These are phyloP conservation scores for Malurus melanocephalus DNA, from an alignment of 2,113 vertebrate genomes.

Conservation along the genomic window DNA sequence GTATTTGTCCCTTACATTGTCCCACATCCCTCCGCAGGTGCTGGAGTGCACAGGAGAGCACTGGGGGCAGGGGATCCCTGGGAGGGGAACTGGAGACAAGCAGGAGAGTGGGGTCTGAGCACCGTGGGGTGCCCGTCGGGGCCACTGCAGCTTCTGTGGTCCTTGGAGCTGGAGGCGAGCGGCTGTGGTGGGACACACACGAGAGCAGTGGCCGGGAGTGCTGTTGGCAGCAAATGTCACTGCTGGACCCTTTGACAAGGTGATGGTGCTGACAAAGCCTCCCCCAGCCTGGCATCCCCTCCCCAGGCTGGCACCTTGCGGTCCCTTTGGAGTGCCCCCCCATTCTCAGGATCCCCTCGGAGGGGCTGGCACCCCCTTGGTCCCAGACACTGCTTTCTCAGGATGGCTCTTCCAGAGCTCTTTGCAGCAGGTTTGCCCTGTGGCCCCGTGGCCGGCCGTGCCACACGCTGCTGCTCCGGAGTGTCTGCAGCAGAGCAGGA, in stretches of 20 bases:
- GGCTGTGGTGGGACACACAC: fast-evolving
- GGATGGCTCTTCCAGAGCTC: neutral
- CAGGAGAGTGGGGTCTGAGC: fast-evolving
- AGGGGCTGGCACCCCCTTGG: neutral
- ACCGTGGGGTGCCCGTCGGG: fast-evolving
- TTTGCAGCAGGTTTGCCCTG: neutral
- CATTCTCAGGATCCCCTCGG: fast-evolving
- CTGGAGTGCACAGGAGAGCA: fast-evolving
- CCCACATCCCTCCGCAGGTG: fast-evolving
- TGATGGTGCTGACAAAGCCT: neutral
- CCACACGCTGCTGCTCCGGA: neutral
- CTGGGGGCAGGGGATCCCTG: neutral
- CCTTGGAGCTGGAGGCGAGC: neutral
- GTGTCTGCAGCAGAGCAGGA: conserved; percentile 19
- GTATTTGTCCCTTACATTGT: neutral
- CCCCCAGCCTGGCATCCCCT: fast-evolving
- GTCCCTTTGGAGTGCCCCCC: neutral
- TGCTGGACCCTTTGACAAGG: neutral
- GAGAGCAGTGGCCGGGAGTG: neutral
- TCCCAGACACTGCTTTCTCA: fast-evolving
- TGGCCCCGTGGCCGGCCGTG: neutral
- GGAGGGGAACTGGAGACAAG: neutral
- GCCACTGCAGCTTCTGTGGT: fast-evolving
- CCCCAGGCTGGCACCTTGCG: fast-evolving
- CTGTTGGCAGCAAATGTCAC: neutral